Percentiles rank a stretch among this genome's conserved stretches.
Conservation (phyloP, 2,113 vertebrate species). For the Melierax canorus region DNA sequence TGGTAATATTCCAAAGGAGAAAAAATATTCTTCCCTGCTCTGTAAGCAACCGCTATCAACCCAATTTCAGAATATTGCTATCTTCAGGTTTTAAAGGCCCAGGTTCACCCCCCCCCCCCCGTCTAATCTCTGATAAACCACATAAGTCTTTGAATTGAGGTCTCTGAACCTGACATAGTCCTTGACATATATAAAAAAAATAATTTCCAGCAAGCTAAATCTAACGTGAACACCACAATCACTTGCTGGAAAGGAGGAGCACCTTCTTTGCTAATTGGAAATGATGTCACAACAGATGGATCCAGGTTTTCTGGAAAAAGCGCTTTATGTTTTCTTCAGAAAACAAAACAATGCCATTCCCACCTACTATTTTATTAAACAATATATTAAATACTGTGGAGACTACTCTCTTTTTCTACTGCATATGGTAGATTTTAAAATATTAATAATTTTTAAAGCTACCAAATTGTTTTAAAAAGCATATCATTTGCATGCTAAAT, state of each 20-base stretch:
- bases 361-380: neutral
- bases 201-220: neutral
- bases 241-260: neutral
- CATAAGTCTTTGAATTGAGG: neutral
- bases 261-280: neutral
- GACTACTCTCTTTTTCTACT: neutral
- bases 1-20: neutral
- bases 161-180: neutral
- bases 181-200: neutral
- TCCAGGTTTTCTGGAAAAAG: neutral
- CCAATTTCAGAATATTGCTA: neutral
- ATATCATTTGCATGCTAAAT: neutral
- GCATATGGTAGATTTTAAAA: neutral
- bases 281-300: neutral
- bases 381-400: neutral
- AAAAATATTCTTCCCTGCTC: neutral
- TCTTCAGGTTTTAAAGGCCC: neutral
- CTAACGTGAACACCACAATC: neutral
- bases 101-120: neutral
- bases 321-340: neutral
- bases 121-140: neutral
- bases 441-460: neutral
- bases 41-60: neutral
- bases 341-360: neutral
- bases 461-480: neutral